Evolutionary conservation across 2,797 vertebrate species (phyloP).

Genomic region (Pterois miles): DNA sequence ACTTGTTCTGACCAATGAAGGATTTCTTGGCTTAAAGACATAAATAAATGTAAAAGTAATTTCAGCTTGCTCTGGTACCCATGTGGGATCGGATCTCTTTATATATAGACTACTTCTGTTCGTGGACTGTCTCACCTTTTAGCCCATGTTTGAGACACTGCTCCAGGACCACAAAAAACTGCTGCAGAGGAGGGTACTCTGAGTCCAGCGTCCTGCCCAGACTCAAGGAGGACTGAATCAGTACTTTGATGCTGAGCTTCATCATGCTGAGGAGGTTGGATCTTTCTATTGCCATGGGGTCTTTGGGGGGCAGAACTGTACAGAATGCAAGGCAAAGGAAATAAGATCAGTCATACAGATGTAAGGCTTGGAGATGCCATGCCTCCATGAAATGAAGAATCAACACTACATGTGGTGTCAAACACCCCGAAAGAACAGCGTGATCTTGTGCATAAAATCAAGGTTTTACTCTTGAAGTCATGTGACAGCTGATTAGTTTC

Average conservation of each 20-base stretch:
- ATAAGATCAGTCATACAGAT: background rate
- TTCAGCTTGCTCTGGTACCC: no score
- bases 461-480: constrained; percentile 29
- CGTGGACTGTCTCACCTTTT: constrained; percentile 85
- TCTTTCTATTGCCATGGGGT: constrained; percentile 90
- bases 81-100: background rate
- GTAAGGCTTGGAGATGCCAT: background rate
- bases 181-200: constrained; percentile 93
- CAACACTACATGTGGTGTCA: background rate
- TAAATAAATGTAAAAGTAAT: background rate
- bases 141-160: constrained; percentile 98
- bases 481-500: constrained; percentile 41
- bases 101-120: background rate
- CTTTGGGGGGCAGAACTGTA: constrained; percentile 74
- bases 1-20: constrained; percentile 96
- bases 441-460: constrained; percentile 1
- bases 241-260: constrained; percentile 95
- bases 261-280: constrained; percentile 97
- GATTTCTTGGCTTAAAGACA: constrained; percentile 90
- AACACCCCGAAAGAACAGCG: background rate
- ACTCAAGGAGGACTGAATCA: constrained; percentile 96
- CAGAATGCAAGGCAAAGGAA: background rate
- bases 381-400: background rate
- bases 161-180: constrained; percentile 97
- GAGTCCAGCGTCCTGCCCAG: constrained; percentile 95